A percentile compares a stretch with the other conserved stretches of the same genome.
phyloP scores from a whole-genome alignment of 2,113 vertebrate species.

The Cathartes aura region DNA sequence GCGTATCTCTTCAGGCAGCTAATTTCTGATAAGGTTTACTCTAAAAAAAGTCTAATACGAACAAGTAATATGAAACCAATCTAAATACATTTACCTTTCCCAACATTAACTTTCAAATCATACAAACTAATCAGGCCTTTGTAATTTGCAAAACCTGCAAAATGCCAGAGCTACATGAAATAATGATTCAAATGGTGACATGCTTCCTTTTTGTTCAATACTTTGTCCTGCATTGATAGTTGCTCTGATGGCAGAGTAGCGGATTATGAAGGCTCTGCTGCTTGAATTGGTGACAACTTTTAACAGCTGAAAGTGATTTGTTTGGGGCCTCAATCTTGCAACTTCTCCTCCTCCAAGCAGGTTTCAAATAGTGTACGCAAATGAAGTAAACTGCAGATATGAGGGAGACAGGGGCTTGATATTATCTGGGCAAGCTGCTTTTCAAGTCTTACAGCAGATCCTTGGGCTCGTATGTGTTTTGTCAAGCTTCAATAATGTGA shows the following conservation, averaged over 20 bases:
- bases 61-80: neutral
- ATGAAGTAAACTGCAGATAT: neutral
- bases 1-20: slow-evolving; percentile 24
- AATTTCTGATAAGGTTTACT: slow-evolving; percentile 26
- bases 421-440: neutral
- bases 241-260: neutral
- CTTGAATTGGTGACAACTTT: neutral
- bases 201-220: neutral
- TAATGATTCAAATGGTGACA: neutral
- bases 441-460: slow-evolving; percentile 11
- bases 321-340: neutral
- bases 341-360: neutral
- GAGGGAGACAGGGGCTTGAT: neutral
- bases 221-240: neutral
- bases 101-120: neutral
- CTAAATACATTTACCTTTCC: neutral
- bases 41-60: neutral
- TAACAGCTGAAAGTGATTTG: neutral
- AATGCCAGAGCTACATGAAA: neutral
- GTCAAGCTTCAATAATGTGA: slow-evolving; percentile 27
- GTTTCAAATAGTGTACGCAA: neutral
- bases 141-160: neutral
- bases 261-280: neutral
- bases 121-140: neutral
- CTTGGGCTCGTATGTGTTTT: neutral